Base-by-base conservation (phyloP, 2,113 vertebrate genomes). In the Oreotragus oreotragus region DNA sequence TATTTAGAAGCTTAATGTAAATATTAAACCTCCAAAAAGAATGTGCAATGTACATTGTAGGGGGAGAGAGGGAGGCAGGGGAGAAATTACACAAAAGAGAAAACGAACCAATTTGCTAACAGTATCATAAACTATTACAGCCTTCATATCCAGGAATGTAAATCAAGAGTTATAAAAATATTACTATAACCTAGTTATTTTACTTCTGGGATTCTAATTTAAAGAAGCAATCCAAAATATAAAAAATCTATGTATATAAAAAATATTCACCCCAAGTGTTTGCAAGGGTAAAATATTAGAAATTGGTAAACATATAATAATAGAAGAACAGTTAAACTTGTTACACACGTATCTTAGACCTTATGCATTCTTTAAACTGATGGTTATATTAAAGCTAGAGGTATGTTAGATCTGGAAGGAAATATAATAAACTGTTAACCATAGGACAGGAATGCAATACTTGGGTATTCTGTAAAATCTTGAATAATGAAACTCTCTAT, bases 391-490 rank as follows among this genome's bases (percentile, higher is more conserved):
- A 91, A 90, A 93, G 79, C 64, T 92, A 95, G 33, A 64, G 3
- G 6, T 95, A 87, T 88, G 90, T n/a, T 96, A 94, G 94, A 85
- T 77, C 16, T 81, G n/a, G 15, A 87, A 97, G 16, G 23, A 91
- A 95, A 97, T 85, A 92, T 25, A 96, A 73, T 91, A 9, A 90
- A 95, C 81, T 84, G 10, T 47, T 95, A 88, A 80, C 36, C 90
- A 80, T 62, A 84, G 55, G 6, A 90, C 5, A 96, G n/a, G 10
- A 80, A 3, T 60, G 3, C 6, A 96, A 64, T 57, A 92, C 33
- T n/a, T 64, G 16, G 17, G 62, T 5, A 83, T 19, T 66, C 30
- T 5, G 21, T 21, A 76, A 79, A 96, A 95, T 5, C 60, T 19
- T 51, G 21, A 96, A 83, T 62, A 94, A 86, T 53, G 33, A 81